Evolutionary conservation across 2,888 invertebrate genomes (phyloP).

Genomic region (Galerucella nymphaeae): DNA sequence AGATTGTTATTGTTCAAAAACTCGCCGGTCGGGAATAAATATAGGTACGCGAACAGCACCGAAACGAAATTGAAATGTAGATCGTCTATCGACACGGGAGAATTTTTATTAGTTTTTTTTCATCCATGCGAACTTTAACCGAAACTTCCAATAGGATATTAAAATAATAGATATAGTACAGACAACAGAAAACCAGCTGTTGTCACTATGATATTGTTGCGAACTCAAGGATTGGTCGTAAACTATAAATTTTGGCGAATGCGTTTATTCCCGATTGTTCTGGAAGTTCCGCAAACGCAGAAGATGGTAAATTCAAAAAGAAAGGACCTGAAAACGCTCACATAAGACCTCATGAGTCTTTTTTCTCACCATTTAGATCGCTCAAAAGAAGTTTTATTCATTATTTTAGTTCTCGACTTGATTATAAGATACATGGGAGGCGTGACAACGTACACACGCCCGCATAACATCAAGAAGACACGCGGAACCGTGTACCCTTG

Average conservation of each 20-base stretch:
- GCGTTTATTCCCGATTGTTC: too few species aligned
- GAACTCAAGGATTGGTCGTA: too few species aligned
- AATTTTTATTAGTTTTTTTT: constrained; percentile 15
- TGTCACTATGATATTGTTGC: too few species aligned
- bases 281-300: too few species aligned
- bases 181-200: too few species aligned
- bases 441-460: constrained; percentile 40
- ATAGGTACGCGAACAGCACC: background rate
- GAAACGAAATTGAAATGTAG: constrained; percentile 25
- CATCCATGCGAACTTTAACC: background rate
- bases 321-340: too few species aligned
- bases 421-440: constrained; percentile 42
- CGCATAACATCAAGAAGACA: constrained; percentile 27
- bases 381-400: too few species aligned
- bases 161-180: background rate
- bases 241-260: too few species aligned
- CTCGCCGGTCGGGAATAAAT: background rate
- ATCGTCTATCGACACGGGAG: constrained; percentile 15
- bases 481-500: constrained; percentile 14
- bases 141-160: constrained; percentile 8
- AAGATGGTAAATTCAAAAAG: too few species aligned
- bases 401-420: constrained; percentile 22
- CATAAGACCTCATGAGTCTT: too few species aligned
- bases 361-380: too few species aligned
- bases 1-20: constrained; percentile 24